Conservation (phyloP, 2,888 invertebrate species). For the Hybos culiciformis region DNA sequence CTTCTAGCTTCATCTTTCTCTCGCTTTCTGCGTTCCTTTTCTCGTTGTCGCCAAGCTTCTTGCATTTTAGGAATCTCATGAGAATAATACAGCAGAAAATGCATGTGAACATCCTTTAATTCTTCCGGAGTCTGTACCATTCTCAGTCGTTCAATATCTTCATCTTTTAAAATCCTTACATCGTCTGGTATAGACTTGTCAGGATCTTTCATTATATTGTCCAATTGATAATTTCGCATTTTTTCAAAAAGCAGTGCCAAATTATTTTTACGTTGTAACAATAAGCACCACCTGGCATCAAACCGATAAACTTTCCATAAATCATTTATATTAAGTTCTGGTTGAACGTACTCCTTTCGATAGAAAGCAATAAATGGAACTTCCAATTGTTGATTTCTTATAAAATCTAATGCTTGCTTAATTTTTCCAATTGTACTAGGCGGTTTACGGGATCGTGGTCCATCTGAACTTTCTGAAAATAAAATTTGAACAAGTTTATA, state of each 20-base stretch:
- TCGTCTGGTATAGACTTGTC: constrained; percentile 75
- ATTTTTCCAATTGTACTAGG: constrained; percentile 72
- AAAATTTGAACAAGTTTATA: too few relatives aligned
- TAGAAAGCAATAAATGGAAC: constrained; percentile 99
- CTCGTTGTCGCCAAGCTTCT: constrained; percentile 51
- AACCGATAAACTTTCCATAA: constrained; percentile 96
- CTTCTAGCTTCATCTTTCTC: constrained; percentile 28
- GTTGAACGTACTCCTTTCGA: constrained; percentile 92
- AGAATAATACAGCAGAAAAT: constrained; percentile 86
- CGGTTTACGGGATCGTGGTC: constrained; percentile 46
- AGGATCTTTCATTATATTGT: constrained; percentile 63
- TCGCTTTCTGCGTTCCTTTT: constrained; percentile 48
- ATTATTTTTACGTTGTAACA: constrained; percentile 71
- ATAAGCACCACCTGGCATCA: constrained; percentile 90
- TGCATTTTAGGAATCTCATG: constrained; percentile 74
- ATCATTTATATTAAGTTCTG: constrained; percentile 87
- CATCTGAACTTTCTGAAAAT: too few relatives aligned
- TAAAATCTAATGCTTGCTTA: constrained; percentile 85
- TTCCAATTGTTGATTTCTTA: constrained; percentile 88
- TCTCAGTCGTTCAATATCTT: constrained; percentile 66
- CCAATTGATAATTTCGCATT: constrained; percentile 83
- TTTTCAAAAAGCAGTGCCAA: constrained; percentile 70
- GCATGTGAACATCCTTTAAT: constrained; percentile 81
- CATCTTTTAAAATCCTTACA: constrained; percentile 68
- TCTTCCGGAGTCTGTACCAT: constrained; percentile 78